phyloP scores from a whole-genome alignment of 2,797 vertebrate genomes.

The Coendou prehensilis region DNA sequence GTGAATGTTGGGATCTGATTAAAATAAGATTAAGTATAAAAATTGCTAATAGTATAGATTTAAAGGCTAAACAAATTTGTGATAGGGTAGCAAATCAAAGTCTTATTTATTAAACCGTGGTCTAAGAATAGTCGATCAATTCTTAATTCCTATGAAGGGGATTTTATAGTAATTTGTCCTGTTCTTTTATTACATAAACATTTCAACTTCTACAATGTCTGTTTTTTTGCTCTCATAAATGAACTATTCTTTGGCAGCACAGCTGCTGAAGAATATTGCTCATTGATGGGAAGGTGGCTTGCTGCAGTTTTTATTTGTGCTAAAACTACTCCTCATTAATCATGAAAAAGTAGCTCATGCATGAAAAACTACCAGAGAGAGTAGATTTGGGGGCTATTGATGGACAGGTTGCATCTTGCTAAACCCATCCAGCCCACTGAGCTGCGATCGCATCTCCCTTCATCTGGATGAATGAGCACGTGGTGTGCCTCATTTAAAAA shows the following conservation, averaged over 20 bases:
- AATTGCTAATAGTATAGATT: neutral
- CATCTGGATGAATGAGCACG: conserved; percentile 41
- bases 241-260: conserved; percentile 45
- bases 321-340: conserved; percentile 44
- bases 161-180: conserved; percentile 23
- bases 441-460: conserved; percentile 38
- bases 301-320: conserved; percentile 20
- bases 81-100: neutral
- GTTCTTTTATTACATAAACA: neutral
- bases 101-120: conserved; percentile 28
- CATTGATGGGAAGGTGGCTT: conserved; percentile 2
- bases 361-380: conserved; percentile 11
- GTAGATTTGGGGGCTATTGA: neutral
- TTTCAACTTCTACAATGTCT: neutral
- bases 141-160: neutral
- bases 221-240: neutral
- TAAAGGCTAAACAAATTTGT: neutral
- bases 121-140: conserved; percentile 10
- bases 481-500: conserved; percentile 64
- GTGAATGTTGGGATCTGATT: neutral
- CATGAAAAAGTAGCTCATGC: conserved; percentile 45
- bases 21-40: conserved; percentile 37
- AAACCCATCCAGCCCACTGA: conserved; percentile 30
- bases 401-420: conserved; percentile 18
- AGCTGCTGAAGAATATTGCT: neutral